phyloP scores from a whole-genome alignment of 2,797 vertebrate genomes.

The Otolemur crassicaudatus region DNA sequence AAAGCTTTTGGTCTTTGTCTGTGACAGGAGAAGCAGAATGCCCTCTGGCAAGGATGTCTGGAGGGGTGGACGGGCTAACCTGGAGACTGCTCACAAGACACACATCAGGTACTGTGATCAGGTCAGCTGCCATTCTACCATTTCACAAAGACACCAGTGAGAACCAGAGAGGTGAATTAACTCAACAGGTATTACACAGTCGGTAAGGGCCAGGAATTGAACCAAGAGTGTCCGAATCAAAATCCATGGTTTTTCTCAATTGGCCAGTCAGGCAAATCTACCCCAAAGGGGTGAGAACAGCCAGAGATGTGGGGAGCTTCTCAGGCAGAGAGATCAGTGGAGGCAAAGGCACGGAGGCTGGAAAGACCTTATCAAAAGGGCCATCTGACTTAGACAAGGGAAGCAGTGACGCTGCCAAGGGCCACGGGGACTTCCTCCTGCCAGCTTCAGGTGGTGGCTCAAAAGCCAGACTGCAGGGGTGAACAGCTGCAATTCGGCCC shows the following conservation, averaged over 20 bases:
- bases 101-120: too few relatives aligned
- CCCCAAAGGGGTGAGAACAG: background rate
- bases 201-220: background rate
- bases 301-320: background rate
- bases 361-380: too few relatives aligned
- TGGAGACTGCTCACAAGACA: background rate
- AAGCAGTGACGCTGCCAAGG: background rate
- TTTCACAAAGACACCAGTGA: background rate
- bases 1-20: background rate
- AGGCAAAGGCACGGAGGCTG: background rate
- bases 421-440: background rate
- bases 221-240: background rate
- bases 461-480: background rate
- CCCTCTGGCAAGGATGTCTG: background rate
- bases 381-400: background rate
- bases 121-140: background rate
- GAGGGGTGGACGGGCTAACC: background rate
- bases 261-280: background rate
- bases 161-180: background rate
- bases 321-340: background rate
- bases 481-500: background rate
- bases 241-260: background rate
- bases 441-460: background rate
- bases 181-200: background rate
- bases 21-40: background rate